These are phyloP conservation scores for Epinephelus lanceolatus DNA, from an alignment of 2,113 vertebrate species.

Conservation along the genomic window DNA sequence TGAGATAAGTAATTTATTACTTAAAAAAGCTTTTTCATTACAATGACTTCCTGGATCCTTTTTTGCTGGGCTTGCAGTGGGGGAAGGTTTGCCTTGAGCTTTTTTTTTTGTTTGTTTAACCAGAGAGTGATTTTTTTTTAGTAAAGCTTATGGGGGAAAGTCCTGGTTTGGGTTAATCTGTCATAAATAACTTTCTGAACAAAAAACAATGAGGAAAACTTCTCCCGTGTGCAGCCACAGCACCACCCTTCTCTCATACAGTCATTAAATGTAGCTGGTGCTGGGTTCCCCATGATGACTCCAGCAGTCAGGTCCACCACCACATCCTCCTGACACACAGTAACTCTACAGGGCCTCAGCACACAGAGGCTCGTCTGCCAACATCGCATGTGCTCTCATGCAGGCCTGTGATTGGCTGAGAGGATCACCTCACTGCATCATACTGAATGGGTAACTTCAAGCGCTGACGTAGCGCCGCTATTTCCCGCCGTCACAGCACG, in stretches of 20 bases:
- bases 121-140: too few species aligned
- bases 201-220: too few species aligned
- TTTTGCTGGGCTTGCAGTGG: too few species aligned
- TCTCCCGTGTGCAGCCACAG: not conserved
- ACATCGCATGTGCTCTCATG: constrained; percentile 51
- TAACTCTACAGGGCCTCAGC: not conserved
- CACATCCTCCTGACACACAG: constrained; percentile 37
- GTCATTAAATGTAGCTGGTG: too few species aligned
- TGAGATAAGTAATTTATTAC: too few species aligned
- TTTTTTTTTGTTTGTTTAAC: too few species aligned
- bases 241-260: not conserved
- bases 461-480: constrained; percentile 29
- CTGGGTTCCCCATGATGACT: not conserved
- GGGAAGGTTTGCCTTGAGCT: too few species aligned
- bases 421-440: constrained; percentile 74
- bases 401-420: constrained; percentile 73
- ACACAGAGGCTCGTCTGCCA: not conserved
- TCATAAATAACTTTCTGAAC: too few species aligned
- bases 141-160: too few species aligned
- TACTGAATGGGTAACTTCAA: constrained; percentile 37
- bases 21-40: too few species aligned
- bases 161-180: too few species aligned
- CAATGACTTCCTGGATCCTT: too few species aligned
- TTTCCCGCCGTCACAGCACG: constrained; percentile 15
- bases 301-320: not conserved